A percentile compares a stretch with the other conserved stretches of the same genome.
Conservation (phyloP, 2,113 vertebrate genomes). For the Cyanistes caeruleus region DNA sequence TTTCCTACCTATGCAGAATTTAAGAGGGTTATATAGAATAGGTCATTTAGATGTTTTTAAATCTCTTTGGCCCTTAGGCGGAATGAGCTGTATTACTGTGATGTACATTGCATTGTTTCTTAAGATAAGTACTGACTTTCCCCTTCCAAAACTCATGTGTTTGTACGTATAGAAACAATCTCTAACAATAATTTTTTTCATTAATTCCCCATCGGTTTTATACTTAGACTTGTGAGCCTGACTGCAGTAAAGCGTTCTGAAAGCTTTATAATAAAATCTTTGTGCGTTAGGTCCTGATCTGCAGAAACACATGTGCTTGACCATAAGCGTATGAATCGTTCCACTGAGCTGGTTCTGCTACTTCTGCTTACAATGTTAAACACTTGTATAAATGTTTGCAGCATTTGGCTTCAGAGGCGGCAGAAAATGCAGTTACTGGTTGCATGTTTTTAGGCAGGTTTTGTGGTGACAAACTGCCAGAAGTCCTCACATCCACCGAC, state of each 20-base stretch:
- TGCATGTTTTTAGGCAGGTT: slow-evolving; percentile 87
- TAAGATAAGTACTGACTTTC: background rate
- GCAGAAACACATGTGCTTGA: background rate
- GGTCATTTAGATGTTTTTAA: background rate
- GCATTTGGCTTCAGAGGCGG: background rate
- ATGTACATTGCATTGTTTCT: background rate
- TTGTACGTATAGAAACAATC: background rate
- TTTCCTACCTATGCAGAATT: background rate
- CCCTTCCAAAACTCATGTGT: background rate
- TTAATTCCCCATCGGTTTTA: background rate
- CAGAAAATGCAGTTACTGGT: slow-evolving; percentile 58
- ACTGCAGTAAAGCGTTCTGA: background rate
- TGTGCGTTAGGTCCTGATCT: background rate
- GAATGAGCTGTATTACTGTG: background rate
- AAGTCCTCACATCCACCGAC: slow-evolving; percentile 88
- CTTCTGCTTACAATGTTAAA: slow-evolving; percentile 6
- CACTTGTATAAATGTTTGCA: slow-evolving; percentile 37
- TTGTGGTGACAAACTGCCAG: slow-evolving; percentile 94
- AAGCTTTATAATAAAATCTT: slow-evolving; percentile 7
- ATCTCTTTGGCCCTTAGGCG: background rate
- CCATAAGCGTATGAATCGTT: background rate
- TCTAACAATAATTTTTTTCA: background rate
- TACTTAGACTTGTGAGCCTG: background rate
- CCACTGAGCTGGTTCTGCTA: background rate
- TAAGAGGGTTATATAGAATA: background rate